Evolutionary conservation across 2,888 invertebrate genomes (phyloP).

Genomic region (Parascotia fuliginaria): DNA sequence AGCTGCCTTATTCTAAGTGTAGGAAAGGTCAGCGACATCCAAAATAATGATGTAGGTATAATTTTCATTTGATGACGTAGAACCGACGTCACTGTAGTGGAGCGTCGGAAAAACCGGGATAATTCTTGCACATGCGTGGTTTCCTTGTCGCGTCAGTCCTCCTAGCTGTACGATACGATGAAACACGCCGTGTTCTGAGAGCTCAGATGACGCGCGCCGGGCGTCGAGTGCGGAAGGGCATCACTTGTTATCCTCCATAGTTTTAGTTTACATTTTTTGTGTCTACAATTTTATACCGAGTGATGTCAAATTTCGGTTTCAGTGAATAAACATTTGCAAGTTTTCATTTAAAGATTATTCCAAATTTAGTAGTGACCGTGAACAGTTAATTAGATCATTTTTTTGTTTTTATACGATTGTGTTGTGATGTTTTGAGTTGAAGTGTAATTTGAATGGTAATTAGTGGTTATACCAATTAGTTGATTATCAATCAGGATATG

Average conservation of each 20-base stretch:
- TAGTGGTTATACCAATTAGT: constrained; percentile 55
- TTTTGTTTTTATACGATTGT: constrained; percentile 38
- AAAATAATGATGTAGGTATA: not conserved
- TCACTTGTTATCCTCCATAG: constrained; percentile 34
- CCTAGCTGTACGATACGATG: constrained; percentile 54
- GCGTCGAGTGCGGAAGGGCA: constrained; percentile 70
- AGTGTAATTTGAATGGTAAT: constrained; percentile 66
- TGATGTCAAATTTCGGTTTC: constrained; percentile 16
- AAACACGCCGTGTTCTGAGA: constrained; percentile 46
- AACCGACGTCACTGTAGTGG: constrained; percentile 52
- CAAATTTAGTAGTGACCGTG: constrained; percentile 13
- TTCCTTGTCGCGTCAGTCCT: constrained; percentile 62
- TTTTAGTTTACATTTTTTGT: constrained; percentile 34
- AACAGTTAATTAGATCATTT: constrained; percentile 25
- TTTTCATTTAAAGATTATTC: not conserved
- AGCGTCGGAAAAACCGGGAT: constrained; percentile 68
- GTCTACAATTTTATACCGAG: constrained; percentile 23
- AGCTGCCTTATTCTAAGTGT: not conserved
- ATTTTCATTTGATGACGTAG: constrained; percentile 41
- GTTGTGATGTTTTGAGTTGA: constrained; percentile 51
- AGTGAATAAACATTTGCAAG: constrained; percentile 11
- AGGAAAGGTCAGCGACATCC: not conserved
- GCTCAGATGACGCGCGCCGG: constrained; percentile 70
- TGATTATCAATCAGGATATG: constrained; percentile 55
- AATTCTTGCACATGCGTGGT: constrained; percentile 78